Conservation (phyloP, 2,113 vertebrate genomes). For the Cariama cristata region DNA sequence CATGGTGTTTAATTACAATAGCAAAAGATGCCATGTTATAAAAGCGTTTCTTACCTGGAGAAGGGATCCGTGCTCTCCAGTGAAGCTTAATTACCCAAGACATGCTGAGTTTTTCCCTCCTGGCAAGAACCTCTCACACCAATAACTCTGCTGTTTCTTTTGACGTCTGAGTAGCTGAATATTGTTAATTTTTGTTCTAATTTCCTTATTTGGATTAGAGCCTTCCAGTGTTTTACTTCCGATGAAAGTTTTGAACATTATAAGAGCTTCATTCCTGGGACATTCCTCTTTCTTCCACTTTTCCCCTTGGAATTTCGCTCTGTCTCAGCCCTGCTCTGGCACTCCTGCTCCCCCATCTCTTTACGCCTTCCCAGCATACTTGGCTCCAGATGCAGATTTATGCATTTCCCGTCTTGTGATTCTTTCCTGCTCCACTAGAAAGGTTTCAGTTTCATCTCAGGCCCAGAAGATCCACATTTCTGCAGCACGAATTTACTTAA, state of each 20-base stretch:
- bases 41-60: conserved; percentile 65
- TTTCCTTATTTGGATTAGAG: conserved; percentile 41
- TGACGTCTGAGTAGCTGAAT: conserved; percentile 39
- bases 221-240: conserved; percentile 34
- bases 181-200: conserved; percentile 54
- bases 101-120: conserved; percentile 41
- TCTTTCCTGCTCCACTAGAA: conserved; percentile 35
- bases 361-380: not conserved
- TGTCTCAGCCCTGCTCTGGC: conserved; percentile 4
- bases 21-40: conserved; percentile 48
- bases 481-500: not conserved
- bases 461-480: conserved; percentile 41
- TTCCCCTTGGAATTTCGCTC: not conserved
- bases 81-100: conserved; percentile 52
- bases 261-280: conserved; percentile 39
- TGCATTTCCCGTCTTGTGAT: conserved; percentile 44
- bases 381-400: conserved; percentile 53
- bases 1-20: conserved; percentile 58
- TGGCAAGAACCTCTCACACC: conserved; percentile 67
- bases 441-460: conserved; percentile 17
- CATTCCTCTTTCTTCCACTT: conserved; percentile 52
- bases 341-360: not conserved
- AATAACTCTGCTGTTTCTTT: conserved; percentile 42
- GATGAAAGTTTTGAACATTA: not conserved
- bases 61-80: conserved; percentile 52